Evolutionary conservation across 2,797 vertebrate species (phyloP).

Genomic region (Orestias chungarensis): DNA sequence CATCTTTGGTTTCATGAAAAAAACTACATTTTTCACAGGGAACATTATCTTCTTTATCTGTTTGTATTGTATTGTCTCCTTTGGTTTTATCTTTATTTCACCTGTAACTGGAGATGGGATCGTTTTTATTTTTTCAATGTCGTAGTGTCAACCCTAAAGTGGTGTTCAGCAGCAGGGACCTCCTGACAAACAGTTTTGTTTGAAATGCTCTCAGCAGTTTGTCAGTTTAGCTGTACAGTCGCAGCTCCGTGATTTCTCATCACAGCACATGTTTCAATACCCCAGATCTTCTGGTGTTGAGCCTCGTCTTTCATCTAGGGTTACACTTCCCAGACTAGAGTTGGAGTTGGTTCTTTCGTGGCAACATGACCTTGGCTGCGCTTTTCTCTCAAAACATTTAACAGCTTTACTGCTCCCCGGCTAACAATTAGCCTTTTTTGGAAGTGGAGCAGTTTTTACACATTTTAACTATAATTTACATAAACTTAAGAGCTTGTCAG

Average conservation of each 20-base stretch:
- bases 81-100: conserved; percentile 1
- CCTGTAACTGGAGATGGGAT: not conserved
- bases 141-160: too few species aligned
- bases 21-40: not conserved
- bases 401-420: not conserved
- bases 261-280: not conserved
- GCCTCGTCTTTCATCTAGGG: not conserved
- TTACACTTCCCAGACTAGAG: conserved; percentile 1
- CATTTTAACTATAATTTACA: not conserved
- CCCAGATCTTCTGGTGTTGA: not conserved
- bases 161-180: not conserved
- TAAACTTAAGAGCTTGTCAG: not conserved
- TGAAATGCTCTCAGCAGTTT: not conserved
- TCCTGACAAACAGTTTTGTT: conserved; percentile 4
- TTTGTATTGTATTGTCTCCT: not conserved
- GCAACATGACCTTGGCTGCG: not conserved
- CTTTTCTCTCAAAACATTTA: not conserved
- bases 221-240: not conserved
- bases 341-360: not conserved
- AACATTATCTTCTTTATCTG: not conserved
- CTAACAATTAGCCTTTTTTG: not conserved
- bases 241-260: not conserved
- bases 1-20: not conserved
- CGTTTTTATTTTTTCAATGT: too few species aligned
- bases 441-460: not conserved